Conservation (phyloP, 1,140 invertebrate genomes). For the Drosophila trapezifrons region DNA sequence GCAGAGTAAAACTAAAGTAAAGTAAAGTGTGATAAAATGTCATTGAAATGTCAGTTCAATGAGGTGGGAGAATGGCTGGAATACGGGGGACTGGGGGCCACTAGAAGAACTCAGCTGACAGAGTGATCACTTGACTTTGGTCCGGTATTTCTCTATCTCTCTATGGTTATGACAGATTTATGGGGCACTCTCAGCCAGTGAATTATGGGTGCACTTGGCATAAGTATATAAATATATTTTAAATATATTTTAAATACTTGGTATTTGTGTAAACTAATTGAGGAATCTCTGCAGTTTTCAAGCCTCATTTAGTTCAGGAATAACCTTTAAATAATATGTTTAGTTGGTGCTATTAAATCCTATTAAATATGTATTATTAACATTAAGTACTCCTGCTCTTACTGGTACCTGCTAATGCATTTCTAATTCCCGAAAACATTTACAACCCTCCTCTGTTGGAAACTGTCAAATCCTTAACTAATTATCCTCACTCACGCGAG, state of each 20-base stretch:
- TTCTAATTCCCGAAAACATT: neutral
- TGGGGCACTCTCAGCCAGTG: constrained; percentile 20
- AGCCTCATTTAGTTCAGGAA: too few species aligned
- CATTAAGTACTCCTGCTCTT: too few species aligned
- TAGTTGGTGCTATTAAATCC: too few species aligned
- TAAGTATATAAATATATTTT: neutral
- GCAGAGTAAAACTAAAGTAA: constrained; percentile 11
- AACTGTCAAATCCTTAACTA: constrained; percentile 19
- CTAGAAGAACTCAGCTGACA: constrained; percentile 20
- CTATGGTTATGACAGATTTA: constrained; percentile 41
- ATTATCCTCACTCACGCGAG: constrained; percentile 31
- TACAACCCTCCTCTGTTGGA: neutral
- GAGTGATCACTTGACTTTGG: constrained; percentile 41
- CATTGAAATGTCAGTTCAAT: constrained; percentile 63
- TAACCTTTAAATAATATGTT: too few species aligned
- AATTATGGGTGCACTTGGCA: constrained; percentile 11
- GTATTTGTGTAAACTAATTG: neutral
- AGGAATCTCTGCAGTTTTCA: neutral
- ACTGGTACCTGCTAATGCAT: neutral
- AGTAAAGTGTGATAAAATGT: constrained; percentile 52
- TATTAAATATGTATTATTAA: neutral
- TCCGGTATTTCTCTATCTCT: too few species aligned
- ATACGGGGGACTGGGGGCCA: neutral
- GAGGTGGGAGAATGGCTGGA: constrained; percentile 29
- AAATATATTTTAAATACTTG: neutral